Evolutionary conservation across 2,797 vertebrate genomes (phyloP).

Genomic region (Gephyroberyx darwinii): DNA sequence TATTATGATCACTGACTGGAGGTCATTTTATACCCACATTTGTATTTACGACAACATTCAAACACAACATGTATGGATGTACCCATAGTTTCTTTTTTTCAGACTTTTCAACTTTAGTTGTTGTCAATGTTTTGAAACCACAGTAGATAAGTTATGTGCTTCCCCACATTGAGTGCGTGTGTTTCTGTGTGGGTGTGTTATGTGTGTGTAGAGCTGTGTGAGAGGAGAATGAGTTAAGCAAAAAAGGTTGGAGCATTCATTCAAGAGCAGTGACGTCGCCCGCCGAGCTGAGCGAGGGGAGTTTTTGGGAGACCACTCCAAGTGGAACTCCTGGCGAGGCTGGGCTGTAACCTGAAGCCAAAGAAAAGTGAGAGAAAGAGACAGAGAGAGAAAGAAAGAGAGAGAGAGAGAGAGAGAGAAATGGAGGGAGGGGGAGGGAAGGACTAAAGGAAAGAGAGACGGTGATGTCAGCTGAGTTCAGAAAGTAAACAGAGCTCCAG

Average conservation of each 20-base stretch:
- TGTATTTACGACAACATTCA: too few relatives aligned
- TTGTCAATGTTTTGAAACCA: not conserved
- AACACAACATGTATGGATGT: not conserved
- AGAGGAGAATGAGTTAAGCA: slow-evolving; percentile 63
- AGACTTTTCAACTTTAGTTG: not conserved
- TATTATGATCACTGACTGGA: slow-evolving; percentile 2
- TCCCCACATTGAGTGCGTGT: slow-evolving; percentile 1
- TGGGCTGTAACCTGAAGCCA: slow-evolving; percentile 82
- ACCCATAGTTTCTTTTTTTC: slow-evolving; percentile 25
- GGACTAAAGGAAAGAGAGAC: slow-evolving; percentile 67
- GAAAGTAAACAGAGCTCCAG: slow-evolving; percentile 87
- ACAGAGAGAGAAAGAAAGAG: slow-evolving; percentile 24
- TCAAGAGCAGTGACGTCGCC: slow-evolving; percentile 68
- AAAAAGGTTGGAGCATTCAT: slow-evolving; percentile 55
- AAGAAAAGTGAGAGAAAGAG: slow-evolving; percentile 50
- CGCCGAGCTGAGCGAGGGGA: slow-evolving; percentile 39
- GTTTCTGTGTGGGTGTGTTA: slow-evolving; percentile 11
- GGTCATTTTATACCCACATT: slow-evolving; percentile 1
- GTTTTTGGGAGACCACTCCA: slow-evolving; percentile 66
- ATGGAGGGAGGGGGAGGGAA: slow-evolving; percentile 57
- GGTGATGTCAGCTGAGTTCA: slow-evolving; percentile 88
- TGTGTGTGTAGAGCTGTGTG: slow-evolving; percentile 11
- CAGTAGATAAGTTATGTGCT: not conserved
- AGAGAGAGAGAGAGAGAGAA: slow-evolving; percentile 39
- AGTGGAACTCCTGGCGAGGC: slow-evolving; percentile 72